Evolutionary conservation across 2,797 vertebrate species (phyloP), one percentile per base, ranked within the genome.

Genomic region (Anomalospiza imberbis): DNA sequence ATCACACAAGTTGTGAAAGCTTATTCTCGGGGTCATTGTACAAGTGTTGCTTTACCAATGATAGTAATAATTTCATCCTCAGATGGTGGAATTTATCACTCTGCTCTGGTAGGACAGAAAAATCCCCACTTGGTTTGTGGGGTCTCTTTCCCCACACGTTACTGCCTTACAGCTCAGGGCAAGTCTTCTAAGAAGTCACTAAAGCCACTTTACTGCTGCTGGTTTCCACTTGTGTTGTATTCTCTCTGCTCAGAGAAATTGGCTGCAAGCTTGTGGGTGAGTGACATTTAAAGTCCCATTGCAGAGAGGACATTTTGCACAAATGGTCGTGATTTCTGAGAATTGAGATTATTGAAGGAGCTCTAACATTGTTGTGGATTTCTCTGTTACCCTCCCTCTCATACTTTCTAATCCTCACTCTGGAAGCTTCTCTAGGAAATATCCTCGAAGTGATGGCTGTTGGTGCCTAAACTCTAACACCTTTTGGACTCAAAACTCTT

Each of bases 201-300:
- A 20, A 60, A 47, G 25, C 18, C 40, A 34, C 8, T 71, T 89
- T 19, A 10, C 9, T 38, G 16, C 14, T 34, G 0, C 6, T 58
- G 40, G 38, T 71, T 93, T 81, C 13, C 9, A 20, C 6, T 15
- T 26, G 40, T 3, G 12, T 50, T 12, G 0, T 9, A 3, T 36
- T 36, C 6, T 21, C 14, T 93, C 68, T 44, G 48, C 63, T 29
- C 50, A 57, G 80, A 91, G 55, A 40, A 48, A 47, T 2, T n/a
- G 21, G 40, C 38, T 54, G 31, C 16, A 32, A 47, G 19, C 22
- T 50, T 78, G 85, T 2, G 9, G 57, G 32, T 60, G 9, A 77
- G 34, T 92, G 77, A 80, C 58, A 80, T 96, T 93, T 92, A 71
- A 70, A 76, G 38, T 13, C 28, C 11, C 28, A 36, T 6, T 8